A percentile compares a stretch with the other conserved stretches of the same genome.
These are phyloP conservation scores for Atrichornis clamosus DNA, from an alignment of 2,113 vertebrate genomes.

Conservation along the genomic window DNA sequence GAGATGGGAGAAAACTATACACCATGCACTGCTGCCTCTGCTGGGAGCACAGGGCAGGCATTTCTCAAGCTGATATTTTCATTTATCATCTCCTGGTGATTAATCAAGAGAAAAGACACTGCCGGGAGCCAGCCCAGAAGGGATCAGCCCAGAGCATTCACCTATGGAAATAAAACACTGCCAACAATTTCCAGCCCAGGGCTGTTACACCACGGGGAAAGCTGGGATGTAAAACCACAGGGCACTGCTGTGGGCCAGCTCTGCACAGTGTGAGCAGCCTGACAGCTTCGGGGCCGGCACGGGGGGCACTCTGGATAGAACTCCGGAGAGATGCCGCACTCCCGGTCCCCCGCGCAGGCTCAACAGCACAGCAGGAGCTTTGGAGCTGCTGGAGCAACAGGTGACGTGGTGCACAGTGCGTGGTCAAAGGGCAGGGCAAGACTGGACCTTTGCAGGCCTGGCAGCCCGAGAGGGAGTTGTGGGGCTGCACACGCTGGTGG, in stretches of 20 bases:
- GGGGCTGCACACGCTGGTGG: not conserved
- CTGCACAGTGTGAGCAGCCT: not conserved
- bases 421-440: not conserved
- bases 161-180: not conserved
- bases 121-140: not conserved
- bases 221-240: not conserved
- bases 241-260: not conserved
- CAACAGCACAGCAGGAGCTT: not conserved
- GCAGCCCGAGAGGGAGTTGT: fast-evolving
- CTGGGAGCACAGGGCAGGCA: not conserved
- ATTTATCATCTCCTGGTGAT: constrained; percentile 24
- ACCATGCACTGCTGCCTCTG: constrained; percentile 20
- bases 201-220: not conserved
- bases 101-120: not conserved
- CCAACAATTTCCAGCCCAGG: not conserved
- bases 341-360: not conserved
- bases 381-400: not conserved
- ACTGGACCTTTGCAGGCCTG: not conserved
- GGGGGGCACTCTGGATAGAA: not conserved
- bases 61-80: constrained; percentile 27
- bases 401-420: fast-evolving
- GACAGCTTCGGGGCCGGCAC: fast-evolving
- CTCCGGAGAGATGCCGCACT: not conserved
- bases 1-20: not conserved
- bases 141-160: not conserved